Percentiles rank a stretch among this genome's conserved stretches.
phyloP scores from a whole-genome alignment of 2,888 invertebrate species.

The Lamellibrachia columna region DNA sequence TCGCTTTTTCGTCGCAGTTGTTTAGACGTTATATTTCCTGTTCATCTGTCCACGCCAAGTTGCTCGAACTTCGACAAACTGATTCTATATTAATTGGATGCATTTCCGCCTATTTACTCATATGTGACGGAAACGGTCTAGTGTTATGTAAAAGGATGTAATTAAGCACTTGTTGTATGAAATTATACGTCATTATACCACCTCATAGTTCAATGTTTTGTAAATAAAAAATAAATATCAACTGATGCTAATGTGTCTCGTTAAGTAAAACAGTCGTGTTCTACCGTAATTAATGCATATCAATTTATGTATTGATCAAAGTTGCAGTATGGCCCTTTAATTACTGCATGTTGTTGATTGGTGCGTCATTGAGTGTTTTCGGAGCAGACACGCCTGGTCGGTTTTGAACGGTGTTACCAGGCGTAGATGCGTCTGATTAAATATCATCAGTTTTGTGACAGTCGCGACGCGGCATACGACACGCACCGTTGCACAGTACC shows the following conservation, averaged over 20 bases:
- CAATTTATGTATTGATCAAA: neutral
- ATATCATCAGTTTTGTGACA: too few relatives aligned
- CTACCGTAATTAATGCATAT: neutral
- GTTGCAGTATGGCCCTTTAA: neutral
- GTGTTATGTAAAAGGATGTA: neutral
- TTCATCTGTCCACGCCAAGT: neutral
- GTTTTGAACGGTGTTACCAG: too few relatives aligned
- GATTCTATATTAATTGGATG: neutral
- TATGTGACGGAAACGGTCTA: neutral
- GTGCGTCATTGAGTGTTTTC: neutral
- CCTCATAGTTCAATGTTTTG: neutral
- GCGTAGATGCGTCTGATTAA: too few relatives aligned
- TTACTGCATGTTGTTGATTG: neutral
- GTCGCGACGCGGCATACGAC: too few relatives aligned
- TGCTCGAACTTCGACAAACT: neutral
- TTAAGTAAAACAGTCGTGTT: neutral
- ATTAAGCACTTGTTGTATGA: neutral
- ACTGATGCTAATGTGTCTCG: neutral
- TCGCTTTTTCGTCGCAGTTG: neutral
- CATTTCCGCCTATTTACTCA: neutral
- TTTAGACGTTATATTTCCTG: neutral
- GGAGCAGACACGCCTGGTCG: neutral
- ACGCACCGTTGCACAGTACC: too few relatives aligned
- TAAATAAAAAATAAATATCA: neutral
- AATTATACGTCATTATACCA: neutral